Percentiles rank a stretch among this genome's conserved stretches.
These are phyloP conservation scores for Trochalopteron elliotii DNA, from an alignment of 2,113 vertebrate genomes.

Conservation along the genomic window DNA sequence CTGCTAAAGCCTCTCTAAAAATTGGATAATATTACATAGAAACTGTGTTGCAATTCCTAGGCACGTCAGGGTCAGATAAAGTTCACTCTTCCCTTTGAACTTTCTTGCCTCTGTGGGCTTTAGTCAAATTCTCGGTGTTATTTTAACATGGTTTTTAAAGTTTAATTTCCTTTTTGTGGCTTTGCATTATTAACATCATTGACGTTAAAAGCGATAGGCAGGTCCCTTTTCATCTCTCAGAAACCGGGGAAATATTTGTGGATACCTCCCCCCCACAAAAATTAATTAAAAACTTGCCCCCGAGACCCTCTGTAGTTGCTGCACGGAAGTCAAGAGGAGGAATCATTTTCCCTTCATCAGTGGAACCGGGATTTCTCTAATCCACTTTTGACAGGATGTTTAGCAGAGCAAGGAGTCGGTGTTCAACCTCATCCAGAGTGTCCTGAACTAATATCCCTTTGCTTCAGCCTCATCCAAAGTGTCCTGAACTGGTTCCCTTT, in stretches of 20 bases:
- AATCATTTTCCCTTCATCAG: background rate
- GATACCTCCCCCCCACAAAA: background rate
- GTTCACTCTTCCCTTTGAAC: conserved; percentile 65
- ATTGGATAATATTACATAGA: background rate
- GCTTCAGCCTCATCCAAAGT: background rate
- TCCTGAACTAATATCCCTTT: background rate
- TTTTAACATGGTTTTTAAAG: conserved; percentile 50
- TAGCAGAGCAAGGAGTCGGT: background rate
- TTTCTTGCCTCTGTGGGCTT: background rate
- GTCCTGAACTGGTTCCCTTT: background rate
- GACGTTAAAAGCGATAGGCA: conserved; percentile 10
- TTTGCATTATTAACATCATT: conserved; percentile 45
- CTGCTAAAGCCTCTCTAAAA: background rate
- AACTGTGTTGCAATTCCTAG: conserved; percentile 24
- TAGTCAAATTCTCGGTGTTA: conserved; percentile 25
- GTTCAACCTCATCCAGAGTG: background rate
- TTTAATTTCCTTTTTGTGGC: conserved; percentile 67
- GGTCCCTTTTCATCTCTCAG: conserved; percentile 27
- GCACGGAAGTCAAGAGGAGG: background rate
- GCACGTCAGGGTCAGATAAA: conserved; percentile 48
- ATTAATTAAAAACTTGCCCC: conserved; percentile 51
- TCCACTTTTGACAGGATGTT: background rate
- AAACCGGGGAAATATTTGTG: background rate
- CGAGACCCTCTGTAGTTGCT: background rate
- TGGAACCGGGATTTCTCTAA: background rate